Base-by-base conservation (phyloP, 2,797 vertebrate genomes). In the Agapornis canus region DNA sequence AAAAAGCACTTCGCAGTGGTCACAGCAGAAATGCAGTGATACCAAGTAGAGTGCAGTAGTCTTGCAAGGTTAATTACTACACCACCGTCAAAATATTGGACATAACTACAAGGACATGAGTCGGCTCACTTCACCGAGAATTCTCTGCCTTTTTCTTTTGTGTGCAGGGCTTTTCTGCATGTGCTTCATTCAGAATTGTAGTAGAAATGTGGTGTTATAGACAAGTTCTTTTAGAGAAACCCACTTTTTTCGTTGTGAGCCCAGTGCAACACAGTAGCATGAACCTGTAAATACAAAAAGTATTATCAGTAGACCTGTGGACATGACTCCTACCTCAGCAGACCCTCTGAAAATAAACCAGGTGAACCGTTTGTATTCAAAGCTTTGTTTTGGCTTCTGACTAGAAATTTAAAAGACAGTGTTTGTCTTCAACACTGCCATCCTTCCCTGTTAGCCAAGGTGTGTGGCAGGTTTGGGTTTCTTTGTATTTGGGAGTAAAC, bases 81-180 rank as follows among this genome's bases (percentile, higher is more conserved):
- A 84, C 86, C 79, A 70, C 89, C 94, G 94, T 97, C 95, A 96
- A 97, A 97, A 97, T 95, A 97, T 95, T 96, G 96, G 95, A 90
- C 94, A 86, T 84, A 88, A 80, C 89, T 96, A 90, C 39, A 84
- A 82, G 93, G 83, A 95, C 77, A 84, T 51, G 60, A 96, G 70
- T 82, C 47, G 0, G 61, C 80, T 91, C 72, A 40, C 81, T 93
- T 88, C 71, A 95, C 69, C 35, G 37, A 84, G 69, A 73, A 83
- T 89, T 71, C n/a, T 79, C 40, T 77, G 81, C 13, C 23, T 48
- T 89, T 92, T 40, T 54, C 17, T 80, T 13, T 75, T 57, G 23
- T 56, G 31, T 65, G 31, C 20, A 66, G 27, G n/a, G 25, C 59
- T 92, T 84, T 92, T 72, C 60, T 72, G 5, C 40, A 39, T 59